Base-by-base conservation (phyloP, 2,888 invertebrate species). In the Microctonus hyperodae region DNA sequence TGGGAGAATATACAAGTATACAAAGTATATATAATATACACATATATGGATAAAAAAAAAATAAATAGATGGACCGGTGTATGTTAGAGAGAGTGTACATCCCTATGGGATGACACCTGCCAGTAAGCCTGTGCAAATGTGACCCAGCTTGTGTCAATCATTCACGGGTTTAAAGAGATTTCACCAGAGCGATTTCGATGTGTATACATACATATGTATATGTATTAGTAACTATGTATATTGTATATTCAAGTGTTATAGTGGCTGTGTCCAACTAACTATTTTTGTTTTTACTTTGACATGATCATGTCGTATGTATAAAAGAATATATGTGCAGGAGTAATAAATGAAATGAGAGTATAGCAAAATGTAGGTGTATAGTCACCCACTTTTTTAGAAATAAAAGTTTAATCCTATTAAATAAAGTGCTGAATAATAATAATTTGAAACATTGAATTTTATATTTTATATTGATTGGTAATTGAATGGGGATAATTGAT, bases 81-180 rank as follows among this genome's bases (percentile, higher is more conserved):
- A 20, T 33, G 16, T 10, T 55, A 10, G 31, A 9, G 55, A 4
- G 11, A 44, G 35, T 59, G 58, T 59, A 16, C 35, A 28, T 65
- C 65, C 58, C 53, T 31, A 10, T 5, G 57, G 64, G 25, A 51
- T 60, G 40, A 63, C 62, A 65, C 58, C 67, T 59, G 63, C 63
- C 63, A 67, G 31, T 64, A 53, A 63, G 53, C 40, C 40, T 44
- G 50, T 56, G 55, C 65, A 65, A 59, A 64, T 51, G 44, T 63
- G 44, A 51, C 48, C 40, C 44, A 35, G 57, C 63, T 61, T 62
- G 37, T 57, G 67, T 71, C 66, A 64, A 69, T 72, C 70, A 70
- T 62, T 62, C 62, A 51, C 50, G 50, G 51, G 48, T 67, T 67
- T 58, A 61, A 22, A 50, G 56, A 57, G 62, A 62, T 53, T 62